phyloP scores from a whole-genome alignment of 2,888 invertebrate genomes.

The Eupithecia exiguata region DNA sequence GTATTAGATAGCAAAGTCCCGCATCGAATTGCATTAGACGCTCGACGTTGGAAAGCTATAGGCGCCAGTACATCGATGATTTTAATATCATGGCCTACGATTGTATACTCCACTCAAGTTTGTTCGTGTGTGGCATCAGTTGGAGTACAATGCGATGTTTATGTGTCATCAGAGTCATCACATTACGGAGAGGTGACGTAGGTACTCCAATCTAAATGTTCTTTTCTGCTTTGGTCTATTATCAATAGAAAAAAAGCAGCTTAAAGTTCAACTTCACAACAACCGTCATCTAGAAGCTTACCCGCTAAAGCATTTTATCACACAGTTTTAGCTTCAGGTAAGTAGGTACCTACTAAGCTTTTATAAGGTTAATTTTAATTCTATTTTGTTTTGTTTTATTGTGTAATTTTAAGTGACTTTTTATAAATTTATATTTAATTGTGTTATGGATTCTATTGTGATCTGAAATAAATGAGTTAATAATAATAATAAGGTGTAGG shows the following conservation, averaged over 20 bases:
- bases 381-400: too few species aligned
- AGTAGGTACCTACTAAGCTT: not conserved
- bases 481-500: too few species aligned
- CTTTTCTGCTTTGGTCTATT: not conserved
- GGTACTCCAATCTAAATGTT: not conserved
- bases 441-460: too few species aligned
- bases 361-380: too few species aligned
- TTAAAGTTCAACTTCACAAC: not conserved
- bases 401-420: too few species aligned
- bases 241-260: not conserved
- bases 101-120: conserved; percentile 41
- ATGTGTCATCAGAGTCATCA: conserved; percentile 43
- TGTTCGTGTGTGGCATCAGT: conserved; percentile 63
- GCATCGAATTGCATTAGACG: conserved; percentile 70
- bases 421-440: too few species aligned
- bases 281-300: not conserved
- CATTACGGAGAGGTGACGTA: conserved; percentile 23
- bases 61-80: conserved; percentile 48
- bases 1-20: conserved; percentile 66
- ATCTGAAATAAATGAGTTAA: too few species aligned
- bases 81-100: conserved; percentile 38
- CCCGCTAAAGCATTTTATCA: not conserved
- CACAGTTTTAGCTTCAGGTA: not conserved
- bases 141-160: conserved; percentile 46
- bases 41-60: conserved; percentile 48